A percentile compares a stretch with the other conserved stretches of the same genome.
phyloP scores from a whole-genome alignment of 2,797 vertebrate genomes.

The Pygocentrus nattereri region DNA sequence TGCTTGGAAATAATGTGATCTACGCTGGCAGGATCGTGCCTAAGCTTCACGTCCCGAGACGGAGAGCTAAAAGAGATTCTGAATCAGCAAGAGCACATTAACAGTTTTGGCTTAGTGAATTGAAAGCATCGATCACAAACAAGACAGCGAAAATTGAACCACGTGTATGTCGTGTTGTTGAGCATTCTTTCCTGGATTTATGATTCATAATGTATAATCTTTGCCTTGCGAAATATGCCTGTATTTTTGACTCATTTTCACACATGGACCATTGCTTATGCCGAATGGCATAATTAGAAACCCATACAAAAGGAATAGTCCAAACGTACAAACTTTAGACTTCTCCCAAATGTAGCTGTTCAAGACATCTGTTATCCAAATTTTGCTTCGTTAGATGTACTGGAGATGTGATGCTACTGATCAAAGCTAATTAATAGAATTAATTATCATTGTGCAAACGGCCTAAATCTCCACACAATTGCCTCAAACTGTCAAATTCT shows the following conservation, averaged over 20 bases:
- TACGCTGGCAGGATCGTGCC: slow-evolving; percentile 61
- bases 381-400: no score
- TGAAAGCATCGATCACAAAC: slow-evolving; percentile 49
- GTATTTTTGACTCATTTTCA: no score
- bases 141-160: background rate
- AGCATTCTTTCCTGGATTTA: background rate
- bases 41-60: slow-evolving; percentile 36
- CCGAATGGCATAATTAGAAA: background rate
- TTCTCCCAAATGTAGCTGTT: no score
- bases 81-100: background rate
- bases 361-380: no score
- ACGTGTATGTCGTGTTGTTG: slow-evolving; percentile 10
- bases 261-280: background rate
- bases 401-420: no score
- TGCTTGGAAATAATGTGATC: slow-evolving; percentile 74
- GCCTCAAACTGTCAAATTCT: no score
- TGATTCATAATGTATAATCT: background rate
- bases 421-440: no score
- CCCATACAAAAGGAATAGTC: background rate
- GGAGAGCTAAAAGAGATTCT: slow-evolving; percentile 56
- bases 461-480: no score
- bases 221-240: background rate
- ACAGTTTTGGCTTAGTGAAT: slow-evolving; percentile 33
- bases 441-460: no score
- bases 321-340: no score